Evolutionary conservation across 64 coral and sea anemone species (phyloP), one percentile per base, ranked within the genome.

Genomic region (Stylophora pistillata): DNA sequence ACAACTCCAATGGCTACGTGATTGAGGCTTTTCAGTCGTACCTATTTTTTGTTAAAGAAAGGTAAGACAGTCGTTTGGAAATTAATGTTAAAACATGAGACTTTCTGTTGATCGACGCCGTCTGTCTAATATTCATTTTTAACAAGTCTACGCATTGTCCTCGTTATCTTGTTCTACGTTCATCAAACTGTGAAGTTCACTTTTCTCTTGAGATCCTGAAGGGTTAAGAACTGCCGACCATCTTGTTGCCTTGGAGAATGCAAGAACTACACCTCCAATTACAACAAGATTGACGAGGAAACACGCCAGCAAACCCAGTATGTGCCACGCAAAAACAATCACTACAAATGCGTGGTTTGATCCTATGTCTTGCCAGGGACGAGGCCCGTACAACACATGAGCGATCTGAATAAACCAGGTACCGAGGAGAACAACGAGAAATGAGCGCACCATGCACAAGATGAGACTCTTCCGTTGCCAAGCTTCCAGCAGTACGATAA

Each of bases 361-460:
- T 6, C 17, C 32, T 37, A 21, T 75, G 32, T 75, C 33, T 5
- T 37, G 6, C 73, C 73, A 75, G 20, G 73, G 73, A 21, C 18
- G 32, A 5, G 73, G 18, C 10, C 73, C 73, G 15, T 75, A 75
- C 73, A 75, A 20, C 15, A 75, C 73, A 52, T 75, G 73, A 10
- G 30, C 73, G 13, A 75, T 18, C 52, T 75, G 73, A 18, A 75
- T 52, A 18, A 95, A 95, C 94, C 94, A 95, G 6, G 89, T 85
- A 0, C 94, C 94, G 73, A 91, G 85, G 9, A 91, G 69, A 47
- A 95, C 56, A 4, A 88, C 56, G 3, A 95, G 89, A 25, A 88
- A 65, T 15, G 89, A 18, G 15, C 94, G 89, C 15, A 69, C 72
- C 9, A 88, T 30, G 30, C 88, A 88, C 23, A 95, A 18, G 30